phyloP scores from a whole-genome alignment of 2,113 vertebrate species.

The Lagopus muta region DNA sequence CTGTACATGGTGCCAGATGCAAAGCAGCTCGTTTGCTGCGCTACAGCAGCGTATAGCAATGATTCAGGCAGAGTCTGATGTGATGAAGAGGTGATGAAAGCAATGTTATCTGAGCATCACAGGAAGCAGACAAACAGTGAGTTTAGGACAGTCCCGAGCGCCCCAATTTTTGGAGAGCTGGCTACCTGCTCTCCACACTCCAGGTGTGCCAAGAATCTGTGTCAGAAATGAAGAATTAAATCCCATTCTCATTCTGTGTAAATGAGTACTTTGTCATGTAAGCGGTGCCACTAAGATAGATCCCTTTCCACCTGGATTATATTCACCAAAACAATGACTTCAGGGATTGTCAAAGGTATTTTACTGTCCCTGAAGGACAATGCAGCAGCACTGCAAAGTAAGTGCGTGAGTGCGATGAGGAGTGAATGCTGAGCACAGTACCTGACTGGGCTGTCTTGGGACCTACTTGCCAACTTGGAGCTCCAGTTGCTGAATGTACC shows the following conservation, averaged over 20 bases:
- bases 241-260: background rate
- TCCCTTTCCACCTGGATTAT: background rate
- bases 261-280: background rate
- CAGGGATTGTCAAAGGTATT: background rate
- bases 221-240: constrained; percentile 12
- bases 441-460: background rate
- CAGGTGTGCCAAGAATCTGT: background rate
- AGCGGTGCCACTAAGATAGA: background rate
- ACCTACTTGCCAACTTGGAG: background rate
- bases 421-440: background rate
- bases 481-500: background rate
- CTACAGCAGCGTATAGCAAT: background rate
- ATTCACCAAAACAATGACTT: constrained; percentile 48
- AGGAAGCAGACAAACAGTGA: background rate
- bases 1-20: background rate
- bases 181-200: background rate
- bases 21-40: background rate
- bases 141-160: constrained; percentile 6
- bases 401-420: background rate
- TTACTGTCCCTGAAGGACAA: background rate
- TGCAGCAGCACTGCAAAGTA: background rate
- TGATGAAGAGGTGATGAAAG: constrained; percentile 58
- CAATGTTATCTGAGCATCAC: constrained; percentile 8
- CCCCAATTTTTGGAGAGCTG: constrained; percentile 14
- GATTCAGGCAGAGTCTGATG: background rate